Base-by-base conservation (phyloP, 2,113 vertebrate genomes). In the Muntiacus reevesi region DNA sequence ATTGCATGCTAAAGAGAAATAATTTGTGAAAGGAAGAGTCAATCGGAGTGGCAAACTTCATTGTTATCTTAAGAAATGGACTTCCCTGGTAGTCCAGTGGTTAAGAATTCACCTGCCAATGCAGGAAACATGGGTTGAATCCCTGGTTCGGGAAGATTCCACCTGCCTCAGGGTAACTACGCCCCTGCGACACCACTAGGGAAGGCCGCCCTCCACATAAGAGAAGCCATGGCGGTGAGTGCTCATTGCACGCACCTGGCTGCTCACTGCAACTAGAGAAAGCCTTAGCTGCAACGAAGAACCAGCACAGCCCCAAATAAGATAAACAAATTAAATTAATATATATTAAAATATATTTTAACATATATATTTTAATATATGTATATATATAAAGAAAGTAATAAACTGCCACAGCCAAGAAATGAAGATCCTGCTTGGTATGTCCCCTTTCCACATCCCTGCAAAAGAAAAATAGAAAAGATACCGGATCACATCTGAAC, bases 181-280 rank as follows among this genome's bases (percentile, higher is more conserved):
- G 28, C 28, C 47, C 9, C 8, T 19, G 8, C 0, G 2, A 28
- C 45, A 19, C 4, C 1, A 19, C 15, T 50, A 10, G 0, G 16
- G n/a, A 74, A 79, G 43, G 43, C 27, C 0, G 15, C 43, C 7
- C 7, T 47, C 27, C 0, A 1, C 67, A 23, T 5, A 74, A 74
- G 10, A 74, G n/a, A 74, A 74, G n/a, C 10, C n/a, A 23, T 5
- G 0, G 5, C 23, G 19, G n/a, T 40, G 67, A 74, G 23, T 43
- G 40, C 23, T 76, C 21, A 7, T 23, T 76, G 71, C 71, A 76
- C 45, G 2, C 45, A 47, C 10, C 2, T 47, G 45, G 45, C 36
- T 43, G 36, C 21, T 76, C 71, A 7, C 71, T 27, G 71, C 71
- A 76, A 2, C 71, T 76, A 76, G 12, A 76, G 71, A 76, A 76